Conservation (phyloP, 1,140 invertebrate genomes). For the Cydia strobilella region DNA sequence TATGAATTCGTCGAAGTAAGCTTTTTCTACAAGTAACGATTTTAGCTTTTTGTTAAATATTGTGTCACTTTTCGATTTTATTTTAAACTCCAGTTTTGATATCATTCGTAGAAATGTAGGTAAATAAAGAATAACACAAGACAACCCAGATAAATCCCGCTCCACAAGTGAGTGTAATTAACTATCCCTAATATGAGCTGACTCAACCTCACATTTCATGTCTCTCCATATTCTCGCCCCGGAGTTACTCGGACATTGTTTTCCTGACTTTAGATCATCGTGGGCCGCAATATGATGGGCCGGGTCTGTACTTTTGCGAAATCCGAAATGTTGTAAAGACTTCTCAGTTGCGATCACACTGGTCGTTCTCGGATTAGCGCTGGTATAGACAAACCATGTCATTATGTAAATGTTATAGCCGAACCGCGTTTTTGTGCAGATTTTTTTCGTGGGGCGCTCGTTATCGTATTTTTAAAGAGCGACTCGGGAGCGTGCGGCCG, state of each 20-base stretch:
- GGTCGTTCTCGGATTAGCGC: background rate
- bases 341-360: background rate
- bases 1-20: too few relatives aligned
- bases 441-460: background rate
- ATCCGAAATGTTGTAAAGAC: background rate
- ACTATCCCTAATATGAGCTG: background rate
- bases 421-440: slow-evolving; percentile 2
- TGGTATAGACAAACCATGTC: background rate
- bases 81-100: too few relatives aligned
- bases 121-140: too few relatives aligned
- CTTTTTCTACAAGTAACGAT: too few relatives aligned
- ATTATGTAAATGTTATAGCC: slow-evolving; percentile 31
- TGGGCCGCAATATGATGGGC: background rate
- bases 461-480: slow-evolving; percentile 30
- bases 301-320: background rate
- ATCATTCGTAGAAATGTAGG: too few relatives aligned
- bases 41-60: too few relatives aligned
- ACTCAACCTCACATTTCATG: background rate
- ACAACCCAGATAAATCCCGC: too few relatives aligned
- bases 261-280: slow-evolving; percentile 13
- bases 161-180: background rate
- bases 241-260: slow-evolving; percentile 7
- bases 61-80: too few relatives aligned
- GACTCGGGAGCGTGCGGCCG: slow-evolving; percentile 5
- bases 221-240: background rate